Conservation (phyloP, 2,888 invertebrate genomes). For the Tridacna gigas region DNA sequence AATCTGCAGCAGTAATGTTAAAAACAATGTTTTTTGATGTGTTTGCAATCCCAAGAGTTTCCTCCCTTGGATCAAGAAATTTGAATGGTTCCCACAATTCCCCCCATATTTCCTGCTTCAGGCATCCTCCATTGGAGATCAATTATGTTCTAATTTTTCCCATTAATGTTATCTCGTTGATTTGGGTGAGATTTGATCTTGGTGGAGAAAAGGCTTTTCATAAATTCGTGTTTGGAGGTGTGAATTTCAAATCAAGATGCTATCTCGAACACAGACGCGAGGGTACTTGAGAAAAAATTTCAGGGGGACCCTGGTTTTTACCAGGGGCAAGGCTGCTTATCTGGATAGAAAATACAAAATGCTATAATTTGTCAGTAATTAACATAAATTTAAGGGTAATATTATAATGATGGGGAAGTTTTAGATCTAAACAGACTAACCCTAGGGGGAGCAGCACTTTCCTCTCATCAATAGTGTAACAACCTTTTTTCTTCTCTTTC, state of each 20-base stretch:
- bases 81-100: slow-evolving; percentile 12
- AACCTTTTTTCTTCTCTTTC: neutral
- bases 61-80: slow-evolving; percentile 9
- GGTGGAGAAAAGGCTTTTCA: slow-evolving; percentile 34
- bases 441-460: slow-evolving; percentile 18
- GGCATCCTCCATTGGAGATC: slow-evolving; percentile 22
- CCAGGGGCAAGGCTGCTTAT: slow-evolving; percentile 49
- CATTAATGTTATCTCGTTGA: slow-evolving; percentile 57
- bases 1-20: no score
- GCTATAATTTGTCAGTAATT: slow-evolving; percentile 68
- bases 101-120: slow-evolving; percentile 2
- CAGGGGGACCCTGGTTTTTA: slow-evolving; percentile 3
- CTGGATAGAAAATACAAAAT: slow-evolving; percentile 63
- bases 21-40: no score
- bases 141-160: slow-evolving; percentile 62
- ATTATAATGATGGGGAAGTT: slow-evolving; percentile 49
- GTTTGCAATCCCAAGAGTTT: neutral
- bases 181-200: slow-evolving; percentile 53
- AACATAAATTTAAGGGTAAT: slow-evolving; percentile 63
- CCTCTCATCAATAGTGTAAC: neutral
- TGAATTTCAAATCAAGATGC: slow-evolving; percentile 29
- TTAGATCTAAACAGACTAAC: slow-evolving; percentile 18
- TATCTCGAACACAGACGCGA: slow-evolving; percentile 12
- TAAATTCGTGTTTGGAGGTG: slow-evolving; percentile 40
- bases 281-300: slow-evolving; percentile 25